Evolutionary conservation across 2,797 vertebrate genomes (phyloP).

Genomic region (Phoeniculus purpureus): DNA sequence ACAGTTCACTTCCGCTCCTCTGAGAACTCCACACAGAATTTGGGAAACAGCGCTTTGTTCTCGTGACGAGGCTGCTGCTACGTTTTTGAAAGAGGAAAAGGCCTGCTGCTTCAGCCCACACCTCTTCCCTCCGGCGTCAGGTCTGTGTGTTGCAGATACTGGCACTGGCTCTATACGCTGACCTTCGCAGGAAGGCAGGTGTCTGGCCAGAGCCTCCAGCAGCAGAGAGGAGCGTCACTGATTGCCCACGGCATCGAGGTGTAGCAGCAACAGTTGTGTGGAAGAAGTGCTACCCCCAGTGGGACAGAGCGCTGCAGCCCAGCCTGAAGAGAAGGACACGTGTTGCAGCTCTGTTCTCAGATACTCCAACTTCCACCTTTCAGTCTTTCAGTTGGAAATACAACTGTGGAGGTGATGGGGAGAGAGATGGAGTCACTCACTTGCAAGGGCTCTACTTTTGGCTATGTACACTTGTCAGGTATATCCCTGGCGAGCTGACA

Average conservation of each 20-base stretch:
- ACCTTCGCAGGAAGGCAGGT: not conserved
- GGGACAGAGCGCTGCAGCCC: not conserved
- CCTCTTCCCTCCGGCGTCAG: not conserved
- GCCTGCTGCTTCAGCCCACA: not conserved
- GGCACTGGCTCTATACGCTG: not conserved
- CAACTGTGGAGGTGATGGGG: not conserved
- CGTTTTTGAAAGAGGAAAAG: not conserved
- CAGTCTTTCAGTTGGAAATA: not conserved
- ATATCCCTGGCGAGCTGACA: not conserved
- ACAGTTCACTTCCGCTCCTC: not conserved
- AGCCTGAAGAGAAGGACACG: not conserved
- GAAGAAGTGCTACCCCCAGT: not conserved
- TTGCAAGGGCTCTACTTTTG: not conserved
- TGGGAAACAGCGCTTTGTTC: not conserved
- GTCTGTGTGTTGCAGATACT: not conserved
- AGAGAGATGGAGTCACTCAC: not conserved
- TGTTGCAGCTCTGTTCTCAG: not conserved
- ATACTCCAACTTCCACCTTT: not conserved
- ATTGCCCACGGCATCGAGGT: not conserved
- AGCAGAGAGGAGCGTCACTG: not conserved
- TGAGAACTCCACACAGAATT: not conserved
- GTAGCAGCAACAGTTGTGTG: not conserved
- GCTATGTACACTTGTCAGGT: not conserved
- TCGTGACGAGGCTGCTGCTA: not conserved
- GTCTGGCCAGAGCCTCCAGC: not conserved